Percentiles rank a stretch among this genome's conserved stretches.
Conservation (phyloP, 1,140 invertebrate genomes). For the Theocolax elegans region DNA sequence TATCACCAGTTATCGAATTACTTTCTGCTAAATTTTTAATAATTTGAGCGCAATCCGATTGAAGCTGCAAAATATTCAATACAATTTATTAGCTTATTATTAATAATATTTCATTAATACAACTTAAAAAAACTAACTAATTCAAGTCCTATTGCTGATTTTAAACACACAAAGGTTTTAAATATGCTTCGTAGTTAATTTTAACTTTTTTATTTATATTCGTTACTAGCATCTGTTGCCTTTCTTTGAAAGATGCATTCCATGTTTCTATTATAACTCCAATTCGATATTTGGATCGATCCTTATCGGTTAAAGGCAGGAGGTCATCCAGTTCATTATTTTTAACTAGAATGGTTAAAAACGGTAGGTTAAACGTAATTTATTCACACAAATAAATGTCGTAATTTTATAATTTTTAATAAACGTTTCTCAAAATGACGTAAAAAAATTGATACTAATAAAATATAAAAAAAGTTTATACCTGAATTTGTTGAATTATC, state of each 20-base stretch:
- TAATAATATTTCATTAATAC: background rate
- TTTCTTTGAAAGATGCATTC: background rate
- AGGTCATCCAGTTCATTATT: background rate
- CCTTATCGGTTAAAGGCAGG: background rate
- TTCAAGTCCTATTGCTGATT: background rate
- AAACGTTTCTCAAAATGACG: too few species aligned
- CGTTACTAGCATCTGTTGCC: background rate
- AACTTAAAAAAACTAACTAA: background rate
- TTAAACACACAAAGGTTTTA: constrained; percentile 5
- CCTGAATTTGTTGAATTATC: background rate
- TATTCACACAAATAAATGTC: background rate
- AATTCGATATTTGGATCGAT: background rate
- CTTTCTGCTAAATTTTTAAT: background rate
- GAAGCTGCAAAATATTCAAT: background rate
- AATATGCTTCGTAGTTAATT: background rate
- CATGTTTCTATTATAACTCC: background rate
- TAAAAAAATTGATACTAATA: background rate
- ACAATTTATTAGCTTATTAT: background rate
- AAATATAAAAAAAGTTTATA: too few species aligned
- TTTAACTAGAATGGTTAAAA: background rate
- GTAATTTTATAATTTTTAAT: too few species aligned
- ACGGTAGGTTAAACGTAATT: too few species aligned
- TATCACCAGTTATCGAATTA: background rate
- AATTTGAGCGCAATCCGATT: background rate
- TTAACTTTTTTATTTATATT: background rate